A percentile compares a stretch with the other conserved stretches of the same genome.
Conservation (phyloP, 2,797 vertebrate genomes). For the Acrossocheilus fasciatus region DNA sequence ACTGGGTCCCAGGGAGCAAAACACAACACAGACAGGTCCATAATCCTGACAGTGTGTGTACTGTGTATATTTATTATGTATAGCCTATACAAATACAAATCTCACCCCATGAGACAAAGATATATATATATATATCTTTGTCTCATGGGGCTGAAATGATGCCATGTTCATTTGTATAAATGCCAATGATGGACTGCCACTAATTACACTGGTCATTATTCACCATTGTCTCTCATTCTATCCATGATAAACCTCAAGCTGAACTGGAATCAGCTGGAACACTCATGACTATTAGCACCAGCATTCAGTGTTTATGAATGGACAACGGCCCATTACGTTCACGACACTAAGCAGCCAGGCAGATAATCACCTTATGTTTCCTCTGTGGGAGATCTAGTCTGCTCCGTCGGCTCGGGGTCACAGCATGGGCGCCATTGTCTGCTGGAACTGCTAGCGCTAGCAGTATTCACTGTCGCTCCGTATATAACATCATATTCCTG, state of each 20-base stretch:
- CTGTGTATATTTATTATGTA: too few species aligned
- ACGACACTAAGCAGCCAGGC: constrained; percentile 26
- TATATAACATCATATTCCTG: constrained; percentile 23
- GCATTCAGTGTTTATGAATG: constrained; percentile 51
- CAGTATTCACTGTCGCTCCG: not conserved
- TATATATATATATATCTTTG: not conserved
- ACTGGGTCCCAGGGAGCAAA: too few species aligned
- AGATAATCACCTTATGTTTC: constrained; percentile 48
- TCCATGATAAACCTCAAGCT: constrained; percentile 10
- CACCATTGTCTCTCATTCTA: constrained; percentile 17
- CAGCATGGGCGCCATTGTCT: constrained; percentile 28
- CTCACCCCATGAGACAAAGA: too few species aligned
- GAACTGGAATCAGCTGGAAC: constrained; percentile 9
- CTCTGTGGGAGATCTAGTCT: constrained; percentile 47
- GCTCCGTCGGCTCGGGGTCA: constrained; percentile 27
- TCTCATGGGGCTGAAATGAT: not conserved
- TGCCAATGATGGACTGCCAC: not conserved
- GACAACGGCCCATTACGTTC: constrained; percentile 45
- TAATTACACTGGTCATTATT: constrained; percentile 23
- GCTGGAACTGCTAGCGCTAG: not conserved
- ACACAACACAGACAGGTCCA: too few species aligned
- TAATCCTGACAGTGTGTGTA: too few species aligned
- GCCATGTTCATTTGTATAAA: constrained; percentile 24
- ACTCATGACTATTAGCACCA: constrained; percentile 23
- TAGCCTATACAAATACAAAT: too few species aligned